Percentiles rank a stretch among this genome's conserved stretches.
Evolutionary conservation across 1,140 invertebrate genomes (phyloP).

Genomic region (Trichoplusia ni): DNA sequence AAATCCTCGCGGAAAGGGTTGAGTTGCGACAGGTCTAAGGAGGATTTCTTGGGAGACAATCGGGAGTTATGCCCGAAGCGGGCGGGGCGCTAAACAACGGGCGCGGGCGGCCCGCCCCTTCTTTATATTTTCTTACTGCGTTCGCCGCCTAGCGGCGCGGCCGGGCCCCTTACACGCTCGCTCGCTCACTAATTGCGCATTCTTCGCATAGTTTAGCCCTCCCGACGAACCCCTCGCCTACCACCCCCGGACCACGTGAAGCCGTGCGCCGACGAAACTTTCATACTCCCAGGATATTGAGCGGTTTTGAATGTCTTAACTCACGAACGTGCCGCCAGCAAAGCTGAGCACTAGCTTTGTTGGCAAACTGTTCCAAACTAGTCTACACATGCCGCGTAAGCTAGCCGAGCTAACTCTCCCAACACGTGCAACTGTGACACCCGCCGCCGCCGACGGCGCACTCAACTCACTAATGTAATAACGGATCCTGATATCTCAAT

Average conservation of each 20-base stretch:
- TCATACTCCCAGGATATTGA: conserved; percentile 80
- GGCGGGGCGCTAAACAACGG: conserved; percentile 79
- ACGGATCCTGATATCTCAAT: background rate
- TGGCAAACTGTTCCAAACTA: conserved; percentile 68
- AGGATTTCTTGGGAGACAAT: conserved; percentile 79
- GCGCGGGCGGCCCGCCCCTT: conserved; percentile 80
- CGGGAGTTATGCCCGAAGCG: conserved; percentile 75
- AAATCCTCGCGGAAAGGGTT: conserved; percentile 74
- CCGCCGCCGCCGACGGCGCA: too few species aligned
- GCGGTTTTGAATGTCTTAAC: conserved; percentile 82
- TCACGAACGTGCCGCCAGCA: conserved; percentile 72
- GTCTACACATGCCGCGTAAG: conserved; percentile 9
- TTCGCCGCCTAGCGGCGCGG: conserved; percentile 78
- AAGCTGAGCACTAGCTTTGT: conserved; percentile 62
- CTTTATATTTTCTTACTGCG: conserved; percentile 85
- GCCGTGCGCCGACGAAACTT: conserved; percentile 78
- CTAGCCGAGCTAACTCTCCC: background rate
- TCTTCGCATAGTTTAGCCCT: conserved; percentile 93
- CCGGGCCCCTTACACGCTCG: conserved; percentile 80
- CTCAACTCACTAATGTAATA: conserved; percentile 21
- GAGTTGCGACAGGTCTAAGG: conserved; percentile 76
- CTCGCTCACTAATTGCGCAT: conserved; percentile 94
- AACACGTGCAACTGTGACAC: conserved; percentile 15
- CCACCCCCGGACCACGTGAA: conserved; percentile 75
- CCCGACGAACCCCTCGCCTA: conserved; percentile 73